Conservation (phyloP, 2,113 vertebrate species). For the Lichenostomus cassidix region DNA sequence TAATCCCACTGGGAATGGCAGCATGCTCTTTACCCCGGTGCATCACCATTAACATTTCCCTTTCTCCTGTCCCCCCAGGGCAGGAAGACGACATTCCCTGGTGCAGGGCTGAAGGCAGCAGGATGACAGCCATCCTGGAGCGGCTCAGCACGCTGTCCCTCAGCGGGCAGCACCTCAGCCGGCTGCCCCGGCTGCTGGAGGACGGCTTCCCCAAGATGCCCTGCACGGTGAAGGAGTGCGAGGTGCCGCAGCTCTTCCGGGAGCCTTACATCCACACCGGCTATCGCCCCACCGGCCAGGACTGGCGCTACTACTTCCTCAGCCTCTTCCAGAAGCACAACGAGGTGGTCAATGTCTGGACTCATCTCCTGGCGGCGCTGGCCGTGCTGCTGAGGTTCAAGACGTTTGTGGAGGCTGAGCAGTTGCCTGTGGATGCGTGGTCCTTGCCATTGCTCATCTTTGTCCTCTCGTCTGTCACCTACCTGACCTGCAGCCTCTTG, state of each 20-base stretch:
- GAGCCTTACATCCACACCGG: slow-evolving; percentile 89
- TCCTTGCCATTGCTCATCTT: slow-evolving; percentile 85
- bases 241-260: slow-evolving; percentile 87
- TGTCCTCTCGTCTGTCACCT: slow-evolving; percentile 81
- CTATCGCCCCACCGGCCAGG: slow-evolving; percentile 84
- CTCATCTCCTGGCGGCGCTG: slow-evolving; percentile 82
- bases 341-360: slow-evolving; percentile 92
- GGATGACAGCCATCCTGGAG: slow-evolving; percentile 80
- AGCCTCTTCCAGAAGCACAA: slow-evolving; percentile 95
- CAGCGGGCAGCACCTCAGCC: slow-evolving; percentile 80
- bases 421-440: slow-evolving; percentile 47
- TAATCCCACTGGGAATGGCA: neutral
- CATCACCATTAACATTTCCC: neutral
- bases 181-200: slow-evolving; percentile 78
- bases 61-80: neutral
- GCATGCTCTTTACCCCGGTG: fast-evolving
- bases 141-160: slow-evolving; percentile 80
- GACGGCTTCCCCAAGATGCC: slow-evolving; percentile 79
- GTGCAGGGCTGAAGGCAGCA: fast-evolving
- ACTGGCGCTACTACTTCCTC: slow-evolving; percentile 88
- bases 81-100: neutral
- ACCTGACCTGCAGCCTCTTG: slow-evolving; percentile 84
- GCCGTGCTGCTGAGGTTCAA: slow-evolving; percentile 84
- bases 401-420: slow-evolving; percentile 73
- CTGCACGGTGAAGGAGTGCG: slow-evolving; percentile 76